Conservation (phyloP, 2,113 vertebrate species). For the Grammomys dolichurus region DNA sequence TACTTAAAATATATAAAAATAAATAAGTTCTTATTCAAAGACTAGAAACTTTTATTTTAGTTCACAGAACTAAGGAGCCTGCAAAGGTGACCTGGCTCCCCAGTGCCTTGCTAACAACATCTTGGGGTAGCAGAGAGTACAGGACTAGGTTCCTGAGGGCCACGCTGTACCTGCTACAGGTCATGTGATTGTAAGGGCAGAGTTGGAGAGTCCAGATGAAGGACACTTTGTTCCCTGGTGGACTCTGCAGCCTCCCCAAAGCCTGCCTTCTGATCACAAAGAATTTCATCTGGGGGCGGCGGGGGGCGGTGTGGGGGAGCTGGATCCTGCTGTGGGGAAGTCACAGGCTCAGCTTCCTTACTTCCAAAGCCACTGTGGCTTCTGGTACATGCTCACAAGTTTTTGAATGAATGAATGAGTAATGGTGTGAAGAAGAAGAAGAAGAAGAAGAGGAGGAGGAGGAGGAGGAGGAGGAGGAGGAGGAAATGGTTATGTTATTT, state of each 20-base stretch:
- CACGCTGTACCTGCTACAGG: rapidly evolving
- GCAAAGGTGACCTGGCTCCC: not conserved
- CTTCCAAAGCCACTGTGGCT: not conserved
- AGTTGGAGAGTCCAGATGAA: not conserved
- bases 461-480: too few relatives aligned
- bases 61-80: not conserved
- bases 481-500: too few relatives aligned
- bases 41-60: not conserved
- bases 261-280: rapidly evolving
- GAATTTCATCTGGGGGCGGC: not conserved
- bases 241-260: not conserved
- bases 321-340: not conserved
- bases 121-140: not conserved
- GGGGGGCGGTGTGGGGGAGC: not conserved
- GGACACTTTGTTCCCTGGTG: not conserved
- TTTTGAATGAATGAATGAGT: not conserved
- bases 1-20: not conserved
- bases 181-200: not conserved
- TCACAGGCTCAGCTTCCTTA: not conserved
- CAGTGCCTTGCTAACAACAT: not conserved
- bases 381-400: not conserved
- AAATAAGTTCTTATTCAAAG: not conserved
- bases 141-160: rapidly evolving
- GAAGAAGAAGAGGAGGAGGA: too few relatives aligned
- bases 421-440: not conserved